Conservation (phyloP, 2,113 vertebrate genomes). For the Bujurquina vittata region DNA sequence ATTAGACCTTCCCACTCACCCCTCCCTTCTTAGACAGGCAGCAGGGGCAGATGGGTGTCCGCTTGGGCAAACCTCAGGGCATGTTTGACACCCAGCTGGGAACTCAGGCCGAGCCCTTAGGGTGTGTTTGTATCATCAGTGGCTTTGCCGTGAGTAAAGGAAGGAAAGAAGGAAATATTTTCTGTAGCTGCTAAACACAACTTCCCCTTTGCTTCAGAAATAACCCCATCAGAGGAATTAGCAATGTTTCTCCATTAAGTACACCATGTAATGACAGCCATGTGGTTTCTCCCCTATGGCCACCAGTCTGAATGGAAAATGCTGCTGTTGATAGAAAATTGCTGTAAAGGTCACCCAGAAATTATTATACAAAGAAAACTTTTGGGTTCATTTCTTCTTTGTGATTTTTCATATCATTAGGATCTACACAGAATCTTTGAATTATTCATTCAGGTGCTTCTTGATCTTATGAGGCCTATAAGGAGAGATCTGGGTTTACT, state of each 20-base stretch:
- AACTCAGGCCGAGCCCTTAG: constrained; percentile 31
- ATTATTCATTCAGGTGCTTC: not conserved
- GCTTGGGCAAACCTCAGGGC: constrained; percentile 54
- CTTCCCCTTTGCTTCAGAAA: constrained; percentile 32
- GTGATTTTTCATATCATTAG: not conserved
- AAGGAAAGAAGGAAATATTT: constrained; percentile 17
- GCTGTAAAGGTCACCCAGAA: constrained; percentile 4
- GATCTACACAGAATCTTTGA: not conserved
- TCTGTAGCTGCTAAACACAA: not conserved
- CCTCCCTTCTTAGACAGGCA: constrained; percentile 10
- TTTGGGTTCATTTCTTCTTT: not conserved
- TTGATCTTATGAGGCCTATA: not conserved
- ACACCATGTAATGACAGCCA: not conserved
- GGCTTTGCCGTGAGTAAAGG: not conserved
- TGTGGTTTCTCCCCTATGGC: not conserved
- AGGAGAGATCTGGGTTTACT: not conserved
- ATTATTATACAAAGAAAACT: constrained; percentile 15
- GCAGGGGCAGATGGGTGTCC: constrained; percentile 47
- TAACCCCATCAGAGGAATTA: constrained; percentile 49
- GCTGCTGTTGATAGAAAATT: not conserved
- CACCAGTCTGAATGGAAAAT: constrained; percentile 4
- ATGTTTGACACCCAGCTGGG: constrained; percentile 73
- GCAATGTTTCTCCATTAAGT: constrained; percentile 20
- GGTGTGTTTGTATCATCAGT: constrained; percentile 17
- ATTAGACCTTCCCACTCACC: not conserved